Base-by-base conservation (phyloP, 2,888 invertebrate genomes). In the Drosophila kokeensis region DNA sequence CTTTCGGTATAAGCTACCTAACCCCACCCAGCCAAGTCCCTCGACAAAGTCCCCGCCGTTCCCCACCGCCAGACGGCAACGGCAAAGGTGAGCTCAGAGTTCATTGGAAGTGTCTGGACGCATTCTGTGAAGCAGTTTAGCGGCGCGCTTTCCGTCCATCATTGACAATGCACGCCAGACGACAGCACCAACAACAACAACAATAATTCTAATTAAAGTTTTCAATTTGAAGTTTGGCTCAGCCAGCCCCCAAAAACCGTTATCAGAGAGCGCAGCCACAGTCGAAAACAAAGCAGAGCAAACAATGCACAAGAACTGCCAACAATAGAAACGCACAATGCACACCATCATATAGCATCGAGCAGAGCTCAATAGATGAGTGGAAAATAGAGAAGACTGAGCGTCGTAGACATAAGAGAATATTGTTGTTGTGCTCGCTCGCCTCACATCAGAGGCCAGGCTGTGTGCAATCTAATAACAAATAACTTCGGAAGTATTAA, bases 401-500 rank as follows among this genome's bases (percentile, higher is more conserved):
- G 54, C 29, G 11, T 7, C 42, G 4, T 30, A 69, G 63, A 76
- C 42, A 66, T 27, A 34, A 45, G 32, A 58, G 32, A 27, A 48
- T 27, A 45, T 40, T 48, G 49, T 50, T 52, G 49, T 50, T 27
- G 32, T 36, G 49, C 10, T 40, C 38, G 49, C 10, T 40, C 38
- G 29, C n/a, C 27, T 49, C 58, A 69, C 27, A 55, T 32, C 38
- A 52, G 62, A 59, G 71, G 34, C 50, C 38, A 53, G 50, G 64
- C 66, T 63, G 57, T 76, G 49, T 89, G 86, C 87, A 86, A 86
- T 86, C 90, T 89, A 86, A 86, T 89, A 86, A 87, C 85, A 86
- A 87, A 90, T 90, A 87, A 86, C 89, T 90, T 88, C 75, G 90
- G 87, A 87, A 87, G 89, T 90, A 87, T 87, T 87, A 87, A 87